phyloP scores from a whole-genome alignment of 1,140 invertebrate genomes.

The Drosophila pandora region DNA sequence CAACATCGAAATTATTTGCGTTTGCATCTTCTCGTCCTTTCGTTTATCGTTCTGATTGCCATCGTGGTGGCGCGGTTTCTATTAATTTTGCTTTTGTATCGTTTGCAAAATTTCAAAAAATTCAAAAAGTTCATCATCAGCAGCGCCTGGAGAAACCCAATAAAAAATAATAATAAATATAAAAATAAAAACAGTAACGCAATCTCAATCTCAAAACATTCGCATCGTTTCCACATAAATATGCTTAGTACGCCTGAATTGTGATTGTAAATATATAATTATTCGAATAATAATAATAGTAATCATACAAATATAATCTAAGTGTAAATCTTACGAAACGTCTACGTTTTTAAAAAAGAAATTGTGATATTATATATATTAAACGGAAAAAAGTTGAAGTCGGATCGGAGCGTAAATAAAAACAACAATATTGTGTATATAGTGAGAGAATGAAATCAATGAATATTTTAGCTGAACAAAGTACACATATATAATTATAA shows the following conservation, averaged over 20 bases:
- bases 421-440: conserved; percentile 44
- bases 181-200: conserved; percentile 43
- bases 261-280: conserved; percentile 72
- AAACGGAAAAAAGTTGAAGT: conserved; percentile 16
- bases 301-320: conserved; percentile 34
- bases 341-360: conserved; percentile 76
- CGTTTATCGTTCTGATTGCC: conserved; percentile 80
- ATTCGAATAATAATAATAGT: conserved; percentile 41
- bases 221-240: conserved; percentile 56
- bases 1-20: conserved; percentile 84
- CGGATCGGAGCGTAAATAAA: conserved; percentile 13
- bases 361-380: conserved; percentile 78
- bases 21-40: conserved; percentile 83
- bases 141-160: conserved; percentile 22
- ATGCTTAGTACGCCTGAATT: conserved; percentile 62
- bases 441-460: conserved; percentile 40
- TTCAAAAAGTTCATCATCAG: conserved; percentile 68
- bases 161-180: conserved; percentile 20
- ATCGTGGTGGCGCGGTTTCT: conserved; percentile 76
- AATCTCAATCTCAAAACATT: conserved; percentile 63
- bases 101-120: conserved; percentile 79
- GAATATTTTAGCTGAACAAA: conserved; percentile 63
- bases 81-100: conserved; percentile 81
- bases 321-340: conserved; percentile 76
- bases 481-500: conserved; percentile 57